Conservation (phyloP, 1,140 invertebrate species). For the Leptoteleia sp. region DNA sequence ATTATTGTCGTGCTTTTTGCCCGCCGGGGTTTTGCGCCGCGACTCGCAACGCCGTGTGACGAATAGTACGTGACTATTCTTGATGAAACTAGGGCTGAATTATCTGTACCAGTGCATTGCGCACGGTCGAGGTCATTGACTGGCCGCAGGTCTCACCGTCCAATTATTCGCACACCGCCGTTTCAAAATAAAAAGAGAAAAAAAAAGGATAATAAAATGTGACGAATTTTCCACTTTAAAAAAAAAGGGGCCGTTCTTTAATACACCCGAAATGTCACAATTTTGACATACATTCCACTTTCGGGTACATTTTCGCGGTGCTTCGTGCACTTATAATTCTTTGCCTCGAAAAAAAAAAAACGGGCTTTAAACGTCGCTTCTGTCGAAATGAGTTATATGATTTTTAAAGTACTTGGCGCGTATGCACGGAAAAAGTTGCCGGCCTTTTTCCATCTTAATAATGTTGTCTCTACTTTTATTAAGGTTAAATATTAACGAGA, state of each 20-base stretch:
- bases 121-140: slow-evolving; percentile 56
- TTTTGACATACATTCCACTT: slow-evolving; percentile 31
- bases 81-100: slow-evolving; percentile 43
- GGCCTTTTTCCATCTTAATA: no score
- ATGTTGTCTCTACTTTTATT: no score
- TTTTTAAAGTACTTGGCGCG: slow-evolving; percentile 13
- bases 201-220: no score
- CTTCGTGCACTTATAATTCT: slow-evolving; percentile 13
- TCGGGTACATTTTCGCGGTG: slow-evolving; percentile 22
- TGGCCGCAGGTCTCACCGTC: slow-evolving; percentile 55
- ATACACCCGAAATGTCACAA: slow-evolving; percentile 19
- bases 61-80: slow-evolving; percentile 8
- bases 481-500: no score
- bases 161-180: slow-evolving; percentile 46
- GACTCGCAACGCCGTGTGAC: not conserved
- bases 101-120: slow-evolving; percentile 36
- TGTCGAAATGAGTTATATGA: slow-evolving; percentile 7
- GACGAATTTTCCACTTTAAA: slow-evolving; percentile 34
- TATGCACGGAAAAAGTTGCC: no score
- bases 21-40: not conserved
- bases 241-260: slow-evolving; percentile 17
- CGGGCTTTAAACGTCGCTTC: slow-evolving; percentile 13
- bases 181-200: no score
- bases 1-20: not conserved
- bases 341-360: slow-evolving; percentile 5